Evolutionary conservation across 2,888 invertebrate genomes (phyloP).

Genomic region (Andricus quercusramuli): DNA sequence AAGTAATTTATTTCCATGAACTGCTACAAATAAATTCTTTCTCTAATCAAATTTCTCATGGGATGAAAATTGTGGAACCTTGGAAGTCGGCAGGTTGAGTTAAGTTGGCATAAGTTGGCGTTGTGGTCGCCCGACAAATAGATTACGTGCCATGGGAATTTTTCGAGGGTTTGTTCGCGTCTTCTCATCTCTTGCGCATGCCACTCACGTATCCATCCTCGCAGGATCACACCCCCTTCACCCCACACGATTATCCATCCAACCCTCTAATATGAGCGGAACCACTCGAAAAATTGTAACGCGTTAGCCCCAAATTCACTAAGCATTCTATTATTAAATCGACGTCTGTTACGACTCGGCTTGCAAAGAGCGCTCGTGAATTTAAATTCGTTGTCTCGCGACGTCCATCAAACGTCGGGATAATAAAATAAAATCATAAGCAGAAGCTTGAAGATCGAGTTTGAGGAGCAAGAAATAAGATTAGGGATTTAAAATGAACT

Average conservation of each 20-base stretch:
- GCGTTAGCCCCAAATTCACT: slow-evolving; percentile 75
- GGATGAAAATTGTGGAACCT: neutral
- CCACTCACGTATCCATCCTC: slow-evolving; percentile 77
- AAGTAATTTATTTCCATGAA: neutral
- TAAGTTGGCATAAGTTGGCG: slow-evolving; percentile 47
- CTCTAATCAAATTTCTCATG: neutral
- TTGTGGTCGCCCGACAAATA: slow-evolving; percentile 77
- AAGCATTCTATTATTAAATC: slow-evolving; percentile 78
- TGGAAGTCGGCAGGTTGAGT: neutral
- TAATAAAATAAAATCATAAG: slow-evolving; percentile 13
- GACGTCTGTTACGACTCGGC: slow-evolving; percentile 58
- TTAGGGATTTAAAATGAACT: neutral
- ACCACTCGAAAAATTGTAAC: slow-evolving; percentile 73
- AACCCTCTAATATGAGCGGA: slow-evolving; percentile 44
- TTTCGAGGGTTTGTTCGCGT: slow-evolving; percentile 64
- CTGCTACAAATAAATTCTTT: neutral
- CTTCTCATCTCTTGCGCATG: slow-evolving; percentile 69
- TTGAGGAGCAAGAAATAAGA: neutral
- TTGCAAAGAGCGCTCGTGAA: slow-evolving; percentile 25
- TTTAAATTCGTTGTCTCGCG: slow-evolving; percentile 14
- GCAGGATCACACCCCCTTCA: slow-evolving; percentile 71
- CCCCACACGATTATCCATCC: slow-evolving; percentile 48
- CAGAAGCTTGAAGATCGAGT: neutral
- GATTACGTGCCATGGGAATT: slow-evolving; percentile 76
- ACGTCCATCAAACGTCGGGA: slow-evolving; percentile 6